A percentile compares a stretch with the other conserved stretches of the same genome.
phyloP scores from a whole-genome alignment of 2,113 vertebrate species.

The Synodontis membranacea region DNA sequence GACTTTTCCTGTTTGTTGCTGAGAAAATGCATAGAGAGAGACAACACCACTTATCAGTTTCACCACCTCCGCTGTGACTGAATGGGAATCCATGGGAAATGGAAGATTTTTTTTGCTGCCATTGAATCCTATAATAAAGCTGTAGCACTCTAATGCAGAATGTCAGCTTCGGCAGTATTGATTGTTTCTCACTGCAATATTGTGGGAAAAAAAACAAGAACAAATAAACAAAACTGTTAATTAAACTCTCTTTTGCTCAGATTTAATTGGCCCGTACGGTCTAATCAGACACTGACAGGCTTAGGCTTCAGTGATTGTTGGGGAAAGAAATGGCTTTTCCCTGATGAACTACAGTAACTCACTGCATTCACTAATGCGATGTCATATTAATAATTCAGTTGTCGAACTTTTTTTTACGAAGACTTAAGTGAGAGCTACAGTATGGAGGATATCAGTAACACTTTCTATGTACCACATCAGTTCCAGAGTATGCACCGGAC shows the following conservation, averaged over 20 bases:
- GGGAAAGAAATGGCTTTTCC: background rate
- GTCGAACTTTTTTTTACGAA: background rate
- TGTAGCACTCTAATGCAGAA: conserved; percentile 10
- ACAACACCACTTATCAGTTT: background rate
- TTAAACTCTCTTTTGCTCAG: conserved; percentile 61
- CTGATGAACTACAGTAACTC: background rate
- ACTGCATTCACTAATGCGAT: background rate
- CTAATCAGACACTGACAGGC: conserved; percentile 21
- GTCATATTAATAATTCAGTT: background rate
- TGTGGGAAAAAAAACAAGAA: conserved; percentile 57
- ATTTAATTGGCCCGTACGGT: conserved; percentile 58
- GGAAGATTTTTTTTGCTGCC: background rate
- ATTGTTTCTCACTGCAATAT: conserved; percentile 70
- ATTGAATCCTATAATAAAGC: background rate
- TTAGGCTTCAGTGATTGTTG: background rate
- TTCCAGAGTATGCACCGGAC: no score
- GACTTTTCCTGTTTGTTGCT: background rate
- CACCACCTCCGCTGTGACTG: background rate
- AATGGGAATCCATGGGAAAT: background rate
- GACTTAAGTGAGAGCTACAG: background rate
- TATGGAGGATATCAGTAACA: background rate
- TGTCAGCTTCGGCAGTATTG: conserved; percentile 57
- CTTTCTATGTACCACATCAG: background rate
- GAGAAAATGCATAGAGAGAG: background rate
- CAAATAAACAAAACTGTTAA: conserved; percentile 64